These are phyloP conservation scores for Ellobius talpinus DNA, from an alignment of 2,113 vertebrate species.

Conservation along the genomic window DNA sequence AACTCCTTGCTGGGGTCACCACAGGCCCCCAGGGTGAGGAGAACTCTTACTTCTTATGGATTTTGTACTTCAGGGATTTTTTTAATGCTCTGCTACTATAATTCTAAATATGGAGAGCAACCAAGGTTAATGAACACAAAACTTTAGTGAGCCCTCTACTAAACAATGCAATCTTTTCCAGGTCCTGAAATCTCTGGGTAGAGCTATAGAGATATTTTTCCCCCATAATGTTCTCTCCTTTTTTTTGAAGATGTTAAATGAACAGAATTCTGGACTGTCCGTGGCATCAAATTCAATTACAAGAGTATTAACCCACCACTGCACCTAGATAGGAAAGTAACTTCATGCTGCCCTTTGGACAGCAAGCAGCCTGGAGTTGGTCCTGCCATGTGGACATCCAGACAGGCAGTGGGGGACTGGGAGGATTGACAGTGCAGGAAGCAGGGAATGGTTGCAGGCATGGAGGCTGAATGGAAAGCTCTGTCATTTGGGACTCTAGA, in stretches of 20 bases:
- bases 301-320: slow-evolving; percentile 4
- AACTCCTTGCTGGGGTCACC: neutral
- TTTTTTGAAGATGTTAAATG: slow-evolving; percentile 17
- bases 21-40: neutral
- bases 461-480: neutral
- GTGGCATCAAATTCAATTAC: neutral
- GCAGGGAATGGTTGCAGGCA: no score
- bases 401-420: neutral
- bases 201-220: slow-evolving; percentile 40
- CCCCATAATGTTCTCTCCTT: slow-evolving; percentile 27
- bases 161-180: slow-evolving; percentile 35
- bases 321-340: slow-evolving; percentile 16
- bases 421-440: neutral
- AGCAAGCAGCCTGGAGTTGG: neutral
- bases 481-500: neutral
- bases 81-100: neutral
- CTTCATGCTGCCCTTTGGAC: neutral
- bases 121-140: neutral
- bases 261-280: slow-evolving; percentile 24
- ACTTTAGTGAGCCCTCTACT: slow-evolving; percentile 40
- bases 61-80: neutral
- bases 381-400: neutral
- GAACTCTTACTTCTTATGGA: slow-evolving; percentile 13
- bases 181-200: slow-evolving; percentile 63
- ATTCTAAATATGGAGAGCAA: slow-evolving; percentile 31